Base-by-base conservation (phyloP, 2,797 vertebrate genomes). In the Otolemur crassicaudatus region DNA sequence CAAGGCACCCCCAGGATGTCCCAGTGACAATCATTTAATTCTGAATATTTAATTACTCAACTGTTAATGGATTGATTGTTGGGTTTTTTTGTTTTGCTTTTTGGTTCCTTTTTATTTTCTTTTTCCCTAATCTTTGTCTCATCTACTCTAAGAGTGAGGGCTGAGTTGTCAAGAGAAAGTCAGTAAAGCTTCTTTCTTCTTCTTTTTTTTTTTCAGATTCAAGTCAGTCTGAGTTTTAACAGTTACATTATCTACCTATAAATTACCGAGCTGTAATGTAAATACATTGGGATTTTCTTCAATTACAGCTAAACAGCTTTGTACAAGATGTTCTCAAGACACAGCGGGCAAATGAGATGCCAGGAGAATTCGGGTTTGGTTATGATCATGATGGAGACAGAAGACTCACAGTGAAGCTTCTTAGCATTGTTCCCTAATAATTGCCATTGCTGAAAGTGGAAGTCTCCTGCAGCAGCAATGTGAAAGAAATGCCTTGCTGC, bases 221-320 rank as follows among this genome's bases (percentile, higher is more conserved):
- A 94, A 83, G 49, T 80, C 63, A 73, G 11, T 56, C 69, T 85
- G 56, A 49, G 60, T 85, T 87, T 91, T 84, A 81, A n/a, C 13
- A 61, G 69, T 90, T 91, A 73, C 20, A 49, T 27, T 46, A 22
- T 34, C 17, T 22, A 31, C 16, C 46, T 75, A 69, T 53, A 56
- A 94, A 63, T 58, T 17, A 83, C 49, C 40, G 53, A 82, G 11
- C 61, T 86, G 13, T n/a, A 61, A 69, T 19, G 13, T 34, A 29
- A 73, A 25, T 16, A 40, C 22, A 29, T 29, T 53, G 83, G 83
- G 58, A 82, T 90, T 90, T 87, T 86, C 93, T 69, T 80, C 29
- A 58, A 13, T 89, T 86, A 72, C 1, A 89, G 67, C 25, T 73
- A 72, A 93, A 70, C 75, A 67, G 23, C 61, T 93, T 49, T 69